These are phyloP conservation scores for Aulostomus chinensis DNA, from an alignment of 2,797 vertebrate species.

Conservation along the genomic window DNA sequence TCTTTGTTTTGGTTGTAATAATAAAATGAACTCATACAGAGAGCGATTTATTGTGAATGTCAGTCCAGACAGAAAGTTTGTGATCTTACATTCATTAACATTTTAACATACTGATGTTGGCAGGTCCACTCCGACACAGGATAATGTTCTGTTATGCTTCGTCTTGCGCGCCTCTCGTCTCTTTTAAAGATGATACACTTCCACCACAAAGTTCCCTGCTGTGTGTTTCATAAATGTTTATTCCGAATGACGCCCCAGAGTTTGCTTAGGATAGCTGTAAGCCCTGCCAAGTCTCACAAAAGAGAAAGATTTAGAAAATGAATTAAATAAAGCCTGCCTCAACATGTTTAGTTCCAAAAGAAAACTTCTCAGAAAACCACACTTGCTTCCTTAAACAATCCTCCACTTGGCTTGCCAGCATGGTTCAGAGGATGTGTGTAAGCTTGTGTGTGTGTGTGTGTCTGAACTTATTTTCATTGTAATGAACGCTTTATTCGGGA, in stretches of 20 bases:
- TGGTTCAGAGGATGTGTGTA: constrained; percentile 12
- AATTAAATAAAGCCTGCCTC: constrained; percentile 57
- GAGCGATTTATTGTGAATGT: constrained; percentile 21
- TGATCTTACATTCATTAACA: constrained; percentile 32
- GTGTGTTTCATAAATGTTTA: constrained; percentile 69
- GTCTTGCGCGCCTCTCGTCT: constrained; percentile 42
- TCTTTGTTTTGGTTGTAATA: constrained; percentile 15
- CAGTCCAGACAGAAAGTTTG: constrained; percentile 34
- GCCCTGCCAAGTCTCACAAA: constrained; percentile 57
- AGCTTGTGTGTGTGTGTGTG: background rate
- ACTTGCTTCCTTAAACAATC: constrained; percentile 64
- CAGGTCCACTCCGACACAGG: constrained; percentile 52
- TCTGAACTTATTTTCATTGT: background rate
- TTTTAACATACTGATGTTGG: constrained; percentile 51
- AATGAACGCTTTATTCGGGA: background rate
- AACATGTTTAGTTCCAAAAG: constrained; percentile 52
- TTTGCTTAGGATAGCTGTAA: constrained; percentile 51
- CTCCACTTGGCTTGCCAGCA: constrained; percentile 29
- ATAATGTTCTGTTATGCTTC: constrained; percentile 65
- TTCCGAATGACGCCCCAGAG: constrained; percentile 50
- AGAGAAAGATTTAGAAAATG: constrained; percentile 44
- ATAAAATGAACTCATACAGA: constrained; percentile 11
- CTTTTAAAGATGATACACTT: constrained; percentile 70
- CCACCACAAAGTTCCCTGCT: constrained; percentile 53
- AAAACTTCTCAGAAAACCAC: constrained; percentile 49